Base-by-base conservation (phyloP, 2,888 invertebrate genomes). In the Pseudococcus viburni region DNA sequence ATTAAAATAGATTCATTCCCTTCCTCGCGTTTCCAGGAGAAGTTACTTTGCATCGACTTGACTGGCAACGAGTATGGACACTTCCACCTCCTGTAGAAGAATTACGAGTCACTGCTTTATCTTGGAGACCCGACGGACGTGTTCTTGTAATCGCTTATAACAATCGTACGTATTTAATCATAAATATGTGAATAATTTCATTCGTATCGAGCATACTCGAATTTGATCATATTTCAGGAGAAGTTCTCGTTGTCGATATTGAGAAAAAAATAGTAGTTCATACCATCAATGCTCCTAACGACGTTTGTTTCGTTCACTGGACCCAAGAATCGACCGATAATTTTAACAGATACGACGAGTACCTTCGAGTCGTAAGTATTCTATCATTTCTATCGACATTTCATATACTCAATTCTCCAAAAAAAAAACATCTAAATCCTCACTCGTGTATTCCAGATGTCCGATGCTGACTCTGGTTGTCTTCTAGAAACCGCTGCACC, bases 41-140 rank as follows among this genome's bases (percentile, higher is more conserved):
- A 93, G 95, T 97, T 9, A 94, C 96, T 89, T 94, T 98, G 80
- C 97, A 98, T 91, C 94, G 98, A 89, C 93, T 98, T 51, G 96
- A 96, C 89, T 98, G 98, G 98, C 97, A 98, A 91, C 95, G 96
- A 92, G 97, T 98, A 11, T 98, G 98, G 95, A 94, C 94, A 88
- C 93, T 97, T 89, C 93, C 94, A 84, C 94, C 97, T 4, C 95
- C 95, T 6, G 94, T 94, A 90, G 97, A 98, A 91, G 94, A 94
- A 90, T 93, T 95, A 22, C 93, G 93, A 64, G 96, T 97, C 0
- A 94, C 94, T 89, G 95, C 95, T 15, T 93, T 99, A 91, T 95
- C 96, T 86, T 99, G 98, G 98, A 94, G 98, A 91, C 97, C 98
- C 9, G 98, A 99, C 93, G 98, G 98, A 90, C 97, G 97, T 92